Evolutionary conservation across 2,113 vertebrate species (phyloP).

Genomic region (Vidua chalybeata): DNA sequence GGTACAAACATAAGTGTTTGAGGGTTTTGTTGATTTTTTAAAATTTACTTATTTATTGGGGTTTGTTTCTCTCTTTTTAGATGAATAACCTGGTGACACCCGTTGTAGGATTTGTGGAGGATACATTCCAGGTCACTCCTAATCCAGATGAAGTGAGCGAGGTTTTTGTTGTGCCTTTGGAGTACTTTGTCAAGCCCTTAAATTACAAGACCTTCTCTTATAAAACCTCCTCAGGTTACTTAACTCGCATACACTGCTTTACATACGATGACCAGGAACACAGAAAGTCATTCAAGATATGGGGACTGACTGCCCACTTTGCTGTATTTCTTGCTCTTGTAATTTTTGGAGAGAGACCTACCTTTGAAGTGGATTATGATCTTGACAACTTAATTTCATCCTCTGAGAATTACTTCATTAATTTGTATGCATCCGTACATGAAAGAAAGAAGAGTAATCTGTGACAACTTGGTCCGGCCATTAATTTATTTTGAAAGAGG

Average conservation of each 20-base stretch:
- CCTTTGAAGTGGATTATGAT: slow-evolving; percentile 81
- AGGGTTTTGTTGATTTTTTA: not conserved
- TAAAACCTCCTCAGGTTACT: not conserved
- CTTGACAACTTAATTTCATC: slow-evolving; percentile 61
- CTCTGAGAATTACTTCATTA: slow-evolving; percentile 58
- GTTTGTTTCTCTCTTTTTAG: slow-evolving; percentile 60
- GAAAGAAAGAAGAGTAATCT: slow-evolving; percentile 75
- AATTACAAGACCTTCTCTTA: slow-evolving; percentile 57
- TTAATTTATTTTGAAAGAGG: not conserved
- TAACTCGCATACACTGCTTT: slow-evolving; percentile 73
- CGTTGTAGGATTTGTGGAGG: slow-evolving; percentile 88
- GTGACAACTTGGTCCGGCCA: slow-evolving; percentile 51
- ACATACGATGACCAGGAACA: slow-evolving; percentile 71
- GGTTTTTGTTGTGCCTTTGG: slow-evolving; percentile 86
- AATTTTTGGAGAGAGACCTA: slow-evolving; percentile 73
- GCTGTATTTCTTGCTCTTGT: slow-evolving; percentile 80
- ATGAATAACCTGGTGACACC: slow-evolving; percentile 80
- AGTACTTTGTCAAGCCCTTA: slow-evolving; percentile 78
- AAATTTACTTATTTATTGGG: not conserved
- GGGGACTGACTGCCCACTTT: slow-evolving; percentile 85
- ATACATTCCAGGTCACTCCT: slow-evolving; percentile 78
- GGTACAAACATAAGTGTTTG: not conserved
- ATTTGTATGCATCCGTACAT: not conserved
- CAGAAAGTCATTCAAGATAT: slow-evolving; percentile 77
- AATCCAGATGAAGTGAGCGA: slow-evolving; percentile 89